phyloP scores from a whole-genome alignment of 2,113 vertebrate genomes.

The Panthera uncia region DNA sequence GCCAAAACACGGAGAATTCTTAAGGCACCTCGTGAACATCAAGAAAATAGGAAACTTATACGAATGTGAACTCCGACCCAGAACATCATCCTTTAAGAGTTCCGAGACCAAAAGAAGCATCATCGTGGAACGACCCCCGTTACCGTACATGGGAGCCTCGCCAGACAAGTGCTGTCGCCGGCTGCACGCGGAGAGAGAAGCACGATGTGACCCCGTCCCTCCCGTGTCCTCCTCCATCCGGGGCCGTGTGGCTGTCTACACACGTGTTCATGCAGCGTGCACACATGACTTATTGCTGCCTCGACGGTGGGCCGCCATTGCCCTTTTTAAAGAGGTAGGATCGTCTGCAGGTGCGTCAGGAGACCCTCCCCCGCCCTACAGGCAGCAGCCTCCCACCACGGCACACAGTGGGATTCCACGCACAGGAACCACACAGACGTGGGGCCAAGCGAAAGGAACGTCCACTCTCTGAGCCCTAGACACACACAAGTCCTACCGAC shows the following conservation, averaged over 20 bases:
- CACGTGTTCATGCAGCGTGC: rapidly evolving
- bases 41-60: not conserved
- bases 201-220: not conserved
- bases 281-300: rapidly evolving
- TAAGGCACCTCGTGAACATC: not conserved
- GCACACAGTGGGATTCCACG: rapidly evolving
- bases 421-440: rapidly evolving
- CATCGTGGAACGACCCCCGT: not conserved
- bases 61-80: not conserved
- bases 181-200: rapidly evolving
- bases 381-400: not conserved
- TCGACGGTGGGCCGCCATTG: rapidly evolving
- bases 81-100: not conserved
- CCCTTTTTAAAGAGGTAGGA: not conserved
- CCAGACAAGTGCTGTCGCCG: rapidly evolving
- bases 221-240: too few relatives aligned
- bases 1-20: not conserved
- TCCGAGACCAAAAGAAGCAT: not conserved
- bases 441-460: rapidly evolving
- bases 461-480: not conserved
- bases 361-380: not conserved
- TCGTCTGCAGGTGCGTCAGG: not conserved
- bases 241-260: not conserved
- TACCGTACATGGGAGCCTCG: rapidly evolving
- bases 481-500: rapidly evolving